These are phyloP conservation scores for Myotis planiceps DNA, from an alignment of 2,797 vertebrate species.

Conservation along the genomic window DNA sequence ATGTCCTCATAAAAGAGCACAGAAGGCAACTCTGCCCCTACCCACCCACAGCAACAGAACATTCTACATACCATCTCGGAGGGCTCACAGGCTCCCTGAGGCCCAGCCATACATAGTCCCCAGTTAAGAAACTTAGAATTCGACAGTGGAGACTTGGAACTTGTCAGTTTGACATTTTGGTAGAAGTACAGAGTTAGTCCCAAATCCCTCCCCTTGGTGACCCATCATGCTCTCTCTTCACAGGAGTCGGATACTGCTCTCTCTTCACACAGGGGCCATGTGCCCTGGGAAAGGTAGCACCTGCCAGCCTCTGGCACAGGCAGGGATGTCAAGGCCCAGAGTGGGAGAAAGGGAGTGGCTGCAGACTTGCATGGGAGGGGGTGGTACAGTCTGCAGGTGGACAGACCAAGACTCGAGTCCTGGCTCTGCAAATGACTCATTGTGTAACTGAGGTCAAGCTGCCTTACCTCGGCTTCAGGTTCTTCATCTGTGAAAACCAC, in stretches of 20 bases:
- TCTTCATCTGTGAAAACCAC: background rate
- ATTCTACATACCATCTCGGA: background rate
- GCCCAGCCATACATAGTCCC: background rate
- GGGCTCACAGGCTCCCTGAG: background rate
- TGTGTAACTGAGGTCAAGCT: background rate
- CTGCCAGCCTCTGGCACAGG: background rate
- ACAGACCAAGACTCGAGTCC: background rate
- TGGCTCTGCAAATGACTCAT: background rate
- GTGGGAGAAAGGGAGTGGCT: background rate
- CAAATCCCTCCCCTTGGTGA: background rate
- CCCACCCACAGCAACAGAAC: background rate
- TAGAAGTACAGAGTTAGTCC: background rate
- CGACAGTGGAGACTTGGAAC: background rate
- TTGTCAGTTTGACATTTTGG: background rate
- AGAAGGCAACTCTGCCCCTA: background rate
- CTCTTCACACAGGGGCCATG: background rate
- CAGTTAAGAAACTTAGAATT: constrained; percentile 1
- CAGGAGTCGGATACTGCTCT: background rate
- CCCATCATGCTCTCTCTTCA: background rate
- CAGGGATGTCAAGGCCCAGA: background rate
- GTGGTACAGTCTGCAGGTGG: background rate
- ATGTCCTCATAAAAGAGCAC: background rate
- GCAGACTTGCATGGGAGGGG: background rate
- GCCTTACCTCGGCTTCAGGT: background rate
- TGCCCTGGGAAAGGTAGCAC: background rate